Base-by-base conservation (phyloP, 2,888 invertebrate species). In the Cecidostiba fungosa region DNA sequence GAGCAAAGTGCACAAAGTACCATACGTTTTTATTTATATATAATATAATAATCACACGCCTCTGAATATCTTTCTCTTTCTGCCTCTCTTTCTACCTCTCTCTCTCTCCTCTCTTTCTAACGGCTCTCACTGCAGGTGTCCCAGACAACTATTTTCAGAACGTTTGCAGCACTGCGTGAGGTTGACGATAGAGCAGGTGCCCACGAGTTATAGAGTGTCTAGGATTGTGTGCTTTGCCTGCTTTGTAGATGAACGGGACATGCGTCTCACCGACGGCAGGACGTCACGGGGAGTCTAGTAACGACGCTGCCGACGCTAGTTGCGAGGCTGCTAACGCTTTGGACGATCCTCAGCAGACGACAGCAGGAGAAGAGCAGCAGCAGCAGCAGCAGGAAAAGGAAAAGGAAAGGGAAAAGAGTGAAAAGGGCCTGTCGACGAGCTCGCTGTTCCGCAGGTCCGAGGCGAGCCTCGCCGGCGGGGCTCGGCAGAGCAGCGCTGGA, bases 231-330 rank as follows among this genome's bases (percentile, higher is more conserved):
- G 76, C 62, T 86, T 86, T 85, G 85, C 72, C 85, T 87, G 87
- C 79, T 87, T 86, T 94, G 93, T 95, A 97, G 97, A 96, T 97
- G 95, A 96, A 96, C 95, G 96, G 96, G 94, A 95, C 96, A 94
- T 96, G 96, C 95, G 95, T 96, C 92, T 96, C 96, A 89, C 95
- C 95, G 89, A 94, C 94, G 91, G 54, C 79, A n/a, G 93, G 93
- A 92, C 93, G 93, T 16, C 16, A 2, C 2, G 43, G 50, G 10
- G 82, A 54, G 10, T 90, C 89, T 84, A 80, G 26, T 1, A 62
- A 43, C 54, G 89, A 88, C 89, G 90, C 89, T 89, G 88, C 91
- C 89, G 89, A 89, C 89, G 89, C 66, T 5, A 3, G 23, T 8
- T n/a, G 62, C 62, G 54, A n/a, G 54, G 0, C n/a, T 16, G n/a